These are phyloP conservation scores for Eurystomus glaucurus DNA, from an alignment of 2,797 vertebrate species.

Conservation along the genomic window DNA sequence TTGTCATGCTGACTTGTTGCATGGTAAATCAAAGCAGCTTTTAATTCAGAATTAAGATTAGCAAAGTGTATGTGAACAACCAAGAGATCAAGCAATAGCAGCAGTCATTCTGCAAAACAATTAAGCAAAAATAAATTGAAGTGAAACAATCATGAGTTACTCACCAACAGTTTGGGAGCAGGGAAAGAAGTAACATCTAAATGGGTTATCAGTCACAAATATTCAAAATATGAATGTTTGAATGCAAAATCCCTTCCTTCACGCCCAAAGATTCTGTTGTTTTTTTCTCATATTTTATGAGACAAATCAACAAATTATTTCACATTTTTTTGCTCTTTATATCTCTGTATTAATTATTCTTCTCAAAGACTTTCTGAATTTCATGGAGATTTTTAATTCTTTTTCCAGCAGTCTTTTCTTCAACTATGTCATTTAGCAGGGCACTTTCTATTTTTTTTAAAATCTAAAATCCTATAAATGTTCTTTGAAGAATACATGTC, in stretches of 20 bases:
- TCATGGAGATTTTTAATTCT: not conserved
- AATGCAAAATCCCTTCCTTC: not conserved
- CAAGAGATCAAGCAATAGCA: not conserved
- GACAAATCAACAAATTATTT: not conserved
- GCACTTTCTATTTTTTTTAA: not conserved
- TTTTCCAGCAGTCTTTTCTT: not conserved
- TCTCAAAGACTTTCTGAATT: not conserved
- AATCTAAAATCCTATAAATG: not conserved
- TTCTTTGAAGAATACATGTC: not conserved
- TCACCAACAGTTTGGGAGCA: not conserved
- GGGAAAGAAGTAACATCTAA: not conserved
- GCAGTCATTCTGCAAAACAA: not conserved
- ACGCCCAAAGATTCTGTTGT: not conserved
- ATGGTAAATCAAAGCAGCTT: not conserved
- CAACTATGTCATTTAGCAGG: rapidly evolving
- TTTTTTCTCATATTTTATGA: not conserved
- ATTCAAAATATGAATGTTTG: not conserved
- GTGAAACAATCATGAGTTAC: not conserved
- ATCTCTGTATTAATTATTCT: not conserved
- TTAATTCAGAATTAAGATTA: not conserved
- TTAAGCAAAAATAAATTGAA: not conserved
- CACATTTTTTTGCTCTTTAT: not conserved
- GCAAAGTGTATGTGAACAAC: not conserved
- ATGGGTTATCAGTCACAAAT: not conserved
- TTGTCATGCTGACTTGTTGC: not conserved